Base-by-base conservation (phyloP, 53 echinoderm and acorn worm species). In the Hippasteria phrygiana region DNA sequence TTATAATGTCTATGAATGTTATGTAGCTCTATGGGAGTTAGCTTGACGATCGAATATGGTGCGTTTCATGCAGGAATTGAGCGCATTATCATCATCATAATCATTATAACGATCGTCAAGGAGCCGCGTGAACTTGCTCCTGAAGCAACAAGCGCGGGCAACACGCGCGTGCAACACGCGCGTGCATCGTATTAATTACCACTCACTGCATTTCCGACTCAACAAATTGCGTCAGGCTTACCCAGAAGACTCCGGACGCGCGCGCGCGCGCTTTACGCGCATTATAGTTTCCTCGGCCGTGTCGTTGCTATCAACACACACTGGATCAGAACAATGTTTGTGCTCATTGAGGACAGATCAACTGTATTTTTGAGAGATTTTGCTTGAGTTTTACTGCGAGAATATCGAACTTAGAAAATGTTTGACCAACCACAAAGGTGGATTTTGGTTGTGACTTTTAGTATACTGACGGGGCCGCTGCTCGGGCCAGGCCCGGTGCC, bases 11-110 rank as follows among this genome's bases (percentile, higher is more conserved):
- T n/a, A n/a, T n/a, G n/a, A n/a, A n/a, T n/a, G n/a, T n/a, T n/a
- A n/a, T n/a, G n/a, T n/a, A 88, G 1, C 75, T 27, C 2, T 88
- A 80, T 14, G 92, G 92, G 0, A 35, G 76, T 12, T 92, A 92
- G 34, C 88, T 92, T 34, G 53, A 79, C 18, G n/a, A n/a, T n/a
- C n/a, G n/a, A n/a, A n/a, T n/a, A n/a, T n/a, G n/a, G n/a, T n/a
- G n/a, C n/a, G n/a, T n/a, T n/a, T n/a, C n/a, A n/a, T n/a, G n/a
- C n/a, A n/a, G n/a, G n/a, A n/a, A n/a, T n/a, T n/a, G n/a, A n/a
- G n/a, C n/a, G n/a, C n/a, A n/a, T n/a, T n/a, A n/a, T n/a, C n/a
- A n/a, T n/a, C n/a, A n/a, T n/a, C n/a, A n/a, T n/a, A n/a, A n/a
- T n/a, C n/a, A n/a, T n/a, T n/a, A n/a, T n/a, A n/a, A n/a, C n/a